phyloP scores from a whole-genome alignment of 2,797 vertebrate genomes.

The Urocyon cinereoargenteus region DNA sequence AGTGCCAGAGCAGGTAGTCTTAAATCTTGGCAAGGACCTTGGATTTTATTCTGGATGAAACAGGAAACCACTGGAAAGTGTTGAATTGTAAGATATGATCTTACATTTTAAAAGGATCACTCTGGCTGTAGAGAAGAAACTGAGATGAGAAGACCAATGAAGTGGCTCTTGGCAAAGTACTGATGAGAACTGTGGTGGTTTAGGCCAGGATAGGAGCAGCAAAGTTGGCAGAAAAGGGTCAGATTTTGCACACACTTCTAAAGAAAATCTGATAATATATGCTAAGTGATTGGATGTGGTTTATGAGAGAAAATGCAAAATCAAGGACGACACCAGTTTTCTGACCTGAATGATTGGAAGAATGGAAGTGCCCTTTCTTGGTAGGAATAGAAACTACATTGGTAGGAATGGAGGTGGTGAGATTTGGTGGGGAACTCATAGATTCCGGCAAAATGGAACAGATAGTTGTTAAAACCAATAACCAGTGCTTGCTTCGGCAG shows the following conservation, averaged over 20 bases:
- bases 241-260: neutral
- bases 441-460: neutral
- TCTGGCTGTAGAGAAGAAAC: neutral
- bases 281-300: neutral
- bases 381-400: neutral
- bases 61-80: neutral
- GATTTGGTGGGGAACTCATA: neutral
- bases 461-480: neutral
- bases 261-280: neutral
- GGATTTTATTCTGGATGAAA: neutral
- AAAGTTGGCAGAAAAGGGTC: neutral
- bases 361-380: neutral
- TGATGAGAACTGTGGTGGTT: neutral
- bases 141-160: neutral
- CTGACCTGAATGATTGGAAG: neutral
- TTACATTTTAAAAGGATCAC: neutral
- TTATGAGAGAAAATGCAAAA: neutral
- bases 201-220: neutral
- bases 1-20: neutral
- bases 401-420: neutral
- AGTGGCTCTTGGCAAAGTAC: neutral
- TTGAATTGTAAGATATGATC: neutral
- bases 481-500: too few relatives aligned
- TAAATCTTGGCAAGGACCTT: neutral
- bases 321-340: neutral